These are phyloP conservation scores for Limosa lapponica DNA, from an alignment of 2,797 vertebrate genomes.

Conservation along the genomic window DNA sequence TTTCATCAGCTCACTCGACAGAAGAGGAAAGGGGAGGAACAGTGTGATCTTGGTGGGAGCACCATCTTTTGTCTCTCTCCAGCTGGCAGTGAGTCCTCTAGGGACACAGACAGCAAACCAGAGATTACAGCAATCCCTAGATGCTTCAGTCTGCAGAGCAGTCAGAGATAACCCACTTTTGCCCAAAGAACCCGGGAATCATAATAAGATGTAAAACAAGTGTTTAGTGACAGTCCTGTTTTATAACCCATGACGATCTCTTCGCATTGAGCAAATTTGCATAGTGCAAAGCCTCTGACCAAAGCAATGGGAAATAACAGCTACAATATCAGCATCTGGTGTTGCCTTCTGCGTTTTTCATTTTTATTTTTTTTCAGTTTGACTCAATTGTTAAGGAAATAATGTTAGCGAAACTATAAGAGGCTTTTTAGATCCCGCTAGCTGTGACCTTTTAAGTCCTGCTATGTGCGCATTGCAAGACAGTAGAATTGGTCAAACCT, in stretches of 20 bases:
- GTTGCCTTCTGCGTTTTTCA: background rate
- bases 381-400: background rate
- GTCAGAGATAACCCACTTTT: background rate
- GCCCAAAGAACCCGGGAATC: background rate
- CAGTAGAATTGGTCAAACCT: background rate
- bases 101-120: background rate
- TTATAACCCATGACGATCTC: background rate
- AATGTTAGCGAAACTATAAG: background rate
- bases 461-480: background rate
- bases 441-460: background rate
- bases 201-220: background rate
- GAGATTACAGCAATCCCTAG: background rate
- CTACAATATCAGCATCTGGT: background rate
- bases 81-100: background rate
- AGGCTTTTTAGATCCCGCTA: background rate
- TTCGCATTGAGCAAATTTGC: background rate
- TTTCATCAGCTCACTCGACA: background rate
- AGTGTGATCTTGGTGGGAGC: background rate
- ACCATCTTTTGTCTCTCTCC: background rate
- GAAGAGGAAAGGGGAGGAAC: background rate
- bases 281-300: background rate
- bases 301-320: background rate
- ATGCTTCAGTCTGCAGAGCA: background rate
- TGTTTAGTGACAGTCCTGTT: background rate
- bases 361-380: background rate